A percentile compares a stretch with the other conserved stretches of the same genome.
phyloP scores from a whole-genome alignment of 2,888 invertebrate genomes.

The Eulithis prunata region DNA sequence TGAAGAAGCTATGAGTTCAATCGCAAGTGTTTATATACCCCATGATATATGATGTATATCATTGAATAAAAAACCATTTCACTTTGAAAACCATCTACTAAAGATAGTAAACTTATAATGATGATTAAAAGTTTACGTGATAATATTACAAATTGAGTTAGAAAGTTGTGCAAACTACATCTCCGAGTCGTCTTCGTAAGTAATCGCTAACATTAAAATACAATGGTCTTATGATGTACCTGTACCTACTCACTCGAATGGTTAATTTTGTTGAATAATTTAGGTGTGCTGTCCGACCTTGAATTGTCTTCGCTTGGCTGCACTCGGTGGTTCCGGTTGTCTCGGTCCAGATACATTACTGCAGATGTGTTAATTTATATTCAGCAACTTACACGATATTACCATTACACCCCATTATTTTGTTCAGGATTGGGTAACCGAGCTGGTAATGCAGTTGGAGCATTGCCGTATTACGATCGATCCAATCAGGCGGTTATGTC shows the following conservation, averaged over 20 bases:
- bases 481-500: slow-evolving; percentile 41
- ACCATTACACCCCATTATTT: slow-evolving; percentile 33
- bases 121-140: slow-evolving; percentile 10
- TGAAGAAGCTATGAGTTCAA: no score
- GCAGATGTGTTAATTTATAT: slow-evolving; percentile 60
- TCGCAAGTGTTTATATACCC: no score
- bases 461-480: slow-evolving; percentile 39
- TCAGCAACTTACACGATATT: slow-evolving; percentile 48
- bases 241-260: slow-evolving; percentile 42
- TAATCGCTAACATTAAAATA: slow-evolving; percentile 26
- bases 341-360: slow-evolving; percentile 64
- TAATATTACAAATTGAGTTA: slow-evolving; percentile 10
- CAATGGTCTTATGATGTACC: slow-evolving; percentile 38
- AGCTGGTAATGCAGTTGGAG: slow-evolving; percentile 30
- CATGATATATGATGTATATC: no score
- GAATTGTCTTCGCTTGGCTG: slow-evolving; percentile 64
- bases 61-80: no score
- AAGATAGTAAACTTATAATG: not conserved
- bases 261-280: slow-evolving; percentile 56
- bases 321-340: slow-evolving; percentile 70
- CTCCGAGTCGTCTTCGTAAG: slow-evolving; percentile 10
- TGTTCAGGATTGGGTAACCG: slow-evolving; percentile 25
- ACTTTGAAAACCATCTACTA: not conserved
- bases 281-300: slow-evolving; percentile 70
- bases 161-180: slow-evolving; percentile 12